phyloP scores from a whole-genome alignment of 2,797 vertebrate genomes.

The Pipistrellus kuhlii region DNA sequence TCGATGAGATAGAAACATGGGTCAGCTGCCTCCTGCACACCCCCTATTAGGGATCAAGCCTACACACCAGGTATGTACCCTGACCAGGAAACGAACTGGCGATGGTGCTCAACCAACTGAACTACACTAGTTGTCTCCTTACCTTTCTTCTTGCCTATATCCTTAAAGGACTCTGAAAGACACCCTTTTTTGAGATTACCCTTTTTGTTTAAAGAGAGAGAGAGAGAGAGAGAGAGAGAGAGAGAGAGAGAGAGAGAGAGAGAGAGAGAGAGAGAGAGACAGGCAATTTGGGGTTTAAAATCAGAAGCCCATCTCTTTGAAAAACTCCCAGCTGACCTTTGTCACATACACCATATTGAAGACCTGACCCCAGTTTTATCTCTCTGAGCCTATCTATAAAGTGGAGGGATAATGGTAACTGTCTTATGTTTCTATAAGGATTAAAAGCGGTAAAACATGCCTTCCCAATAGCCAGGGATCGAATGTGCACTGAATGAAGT shows the following conservation, averaged over 20 bases:
- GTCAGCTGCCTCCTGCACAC: background rate
- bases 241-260: background rate
- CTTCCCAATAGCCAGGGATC: background rate
- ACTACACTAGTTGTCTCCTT: background rate
- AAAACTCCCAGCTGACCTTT: background rate
- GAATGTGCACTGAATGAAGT: background rate
- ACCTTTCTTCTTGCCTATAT: background rate
- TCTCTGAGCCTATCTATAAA: conserved; percentile 27
- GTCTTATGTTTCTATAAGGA: background rate
- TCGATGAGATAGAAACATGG: too few species aligned
- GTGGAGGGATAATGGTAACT: background rate
- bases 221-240: background rate
- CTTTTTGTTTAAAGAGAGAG: too few species aligned
- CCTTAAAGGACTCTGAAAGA: background rate
- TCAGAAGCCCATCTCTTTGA: background rate
- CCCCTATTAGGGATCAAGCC: background rate
- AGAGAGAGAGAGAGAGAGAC: background rate
- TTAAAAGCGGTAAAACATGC: background rate
- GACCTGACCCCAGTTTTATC: background rate
- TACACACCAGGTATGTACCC: background rate
- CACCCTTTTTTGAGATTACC: background rate
- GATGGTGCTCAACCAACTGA: too few species aligned
- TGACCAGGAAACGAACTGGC: background rate
- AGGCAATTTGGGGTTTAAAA: background rate
- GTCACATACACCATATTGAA: fast-evolving